Conservation (phyloP, 2,797 vertebrate genomes). For the Cottoperca gobio region DNA sequence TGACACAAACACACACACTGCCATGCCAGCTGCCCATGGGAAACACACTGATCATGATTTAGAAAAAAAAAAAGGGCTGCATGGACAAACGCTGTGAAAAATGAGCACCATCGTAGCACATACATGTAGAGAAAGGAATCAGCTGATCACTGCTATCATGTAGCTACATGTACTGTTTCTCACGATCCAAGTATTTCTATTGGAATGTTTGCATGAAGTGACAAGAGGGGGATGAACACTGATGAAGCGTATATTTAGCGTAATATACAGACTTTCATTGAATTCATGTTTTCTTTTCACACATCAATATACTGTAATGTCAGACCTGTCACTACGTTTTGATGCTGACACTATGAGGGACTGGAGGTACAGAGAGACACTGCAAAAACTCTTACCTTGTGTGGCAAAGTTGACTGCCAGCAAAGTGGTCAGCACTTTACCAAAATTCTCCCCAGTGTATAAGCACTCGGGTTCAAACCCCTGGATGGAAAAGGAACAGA, state of each 20-base stretch:
- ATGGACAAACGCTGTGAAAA: conserved; percentile 15
- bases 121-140: conserved; percentile 3
- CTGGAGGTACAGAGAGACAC: not conserved
- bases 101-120: not conserved
- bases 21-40: conserved; percentile 62
- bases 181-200: not conserved
- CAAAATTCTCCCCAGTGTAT: conserved; percentile 92
- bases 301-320: not conserved
- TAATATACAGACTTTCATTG: not conserved
- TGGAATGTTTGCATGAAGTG: not conserved
- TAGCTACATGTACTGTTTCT: not conserved
- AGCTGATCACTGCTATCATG: not conserved
- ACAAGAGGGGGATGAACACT: not conserved
- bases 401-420: conserved; percentile 93
- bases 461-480: conserved; percentile 94
- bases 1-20: conserved; percentile 71
- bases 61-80: conserved; percentile 15
- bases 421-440: conserved; percentile 91
- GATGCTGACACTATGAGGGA: not conserved
- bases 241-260: not conserved
- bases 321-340: not conserved
- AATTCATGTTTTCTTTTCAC: not conserved
- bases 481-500: conserved; percentile 77
- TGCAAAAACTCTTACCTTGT: conserved; percentile 89
- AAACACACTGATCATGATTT: conserved; percentile 34